Percentiles rank a stretch among this genome's conserved stretches.
Conservation (phyloP, 2,113 vertebrate genomes). For the Elephas maximus region DNA sequence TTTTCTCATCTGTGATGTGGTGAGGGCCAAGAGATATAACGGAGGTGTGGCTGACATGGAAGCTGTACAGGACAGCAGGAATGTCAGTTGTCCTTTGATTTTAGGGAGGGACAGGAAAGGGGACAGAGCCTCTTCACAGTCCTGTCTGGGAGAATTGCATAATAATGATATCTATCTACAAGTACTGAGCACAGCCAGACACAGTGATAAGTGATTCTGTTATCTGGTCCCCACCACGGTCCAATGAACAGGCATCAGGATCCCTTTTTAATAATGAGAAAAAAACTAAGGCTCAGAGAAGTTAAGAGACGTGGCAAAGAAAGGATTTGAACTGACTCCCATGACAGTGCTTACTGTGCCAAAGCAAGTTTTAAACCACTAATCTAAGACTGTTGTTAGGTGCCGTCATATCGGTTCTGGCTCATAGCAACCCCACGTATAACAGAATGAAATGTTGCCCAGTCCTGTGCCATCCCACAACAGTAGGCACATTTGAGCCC, state of each 20-base stretch:
- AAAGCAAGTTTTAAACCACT: background rate
- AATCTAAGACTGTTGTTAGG: no score
- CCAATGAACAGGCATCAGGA: background rate
- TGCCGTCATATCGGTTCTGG: no score
- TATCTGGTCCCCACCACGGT: background rate
- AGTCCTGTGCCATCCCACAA: no score
- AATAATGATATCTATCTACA: background rate
- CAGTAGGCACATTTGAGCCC: no score
- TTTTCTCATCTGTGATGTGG: background rate
- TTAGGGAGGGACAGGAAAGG: background rate
- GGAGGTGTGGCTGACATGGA: background rate
- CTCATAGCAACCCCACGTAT: no score
- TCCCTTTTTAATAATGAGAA: background rate
- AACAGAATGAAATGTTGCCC: no score
- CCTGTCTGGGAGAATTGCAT: background rate
- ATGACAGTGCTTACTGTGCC: background rate
- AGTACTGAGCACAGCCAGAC: background rate
- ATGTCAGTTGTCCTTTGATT: background rate
- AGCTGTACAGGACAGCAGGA: fast-evolving
- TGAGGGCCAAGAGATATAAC: fast-evolving
- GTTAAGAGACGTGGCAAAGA: background rate
- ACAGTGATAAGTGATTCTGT: background rate
- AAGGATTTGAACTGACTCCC: background rate
- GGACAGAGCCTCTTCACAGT: background rate
- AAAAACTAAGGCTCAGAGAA: background rate